Percentiles rank a stretch among this genome's conserved stretches.
Conservation (phyloP, 2,113 vertebrate species). For the Petrocephalus zakoni region DNA sequence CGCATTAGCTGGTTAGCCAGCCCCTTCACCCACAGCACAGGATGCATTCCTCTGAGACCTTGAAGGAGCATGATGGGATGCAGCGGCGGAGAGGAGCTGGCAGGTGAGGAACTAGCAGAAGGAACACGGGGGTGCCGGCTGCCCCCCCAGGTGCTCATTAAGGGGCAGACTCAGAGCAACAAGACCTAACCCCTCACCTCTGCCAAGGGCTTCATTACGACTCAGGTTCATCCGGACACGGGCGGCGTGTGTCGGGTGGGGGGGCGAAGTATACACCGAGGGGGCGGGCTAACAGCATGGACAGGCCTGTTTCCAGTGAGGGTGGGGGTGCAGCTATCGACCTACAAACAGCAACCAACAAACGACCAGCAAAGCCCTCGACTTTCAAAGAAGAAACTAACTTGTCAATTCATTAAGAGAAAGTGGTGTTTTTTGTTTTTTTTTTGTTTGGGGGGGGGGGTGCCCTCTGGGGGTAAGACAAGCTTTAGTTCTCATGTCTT, state of each 20-base stretch:
- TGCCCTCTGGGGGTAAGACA: background rate
- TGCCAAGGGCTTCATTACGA: background rate
- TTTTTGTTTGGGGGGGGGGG: background rate
- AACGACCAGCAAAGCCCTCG: background rate
- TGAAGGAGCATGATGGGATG: background rate
- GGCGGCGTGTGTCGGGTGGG: background rate
- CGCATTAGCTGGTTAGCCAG: background rate
- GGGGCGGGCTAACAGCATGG: background rate
- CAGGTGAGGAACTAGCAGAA: background rate
- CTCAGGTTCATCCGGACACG: background rate
- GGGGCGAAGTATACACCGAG: background rate
- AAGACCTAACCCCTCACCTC: background rate
- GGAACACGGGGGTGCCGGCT: background rate
- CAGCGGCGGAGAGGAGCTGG: background rate
- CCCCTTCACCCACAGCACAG: too few relatives aligned
- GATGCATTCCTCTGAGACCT: background rate
- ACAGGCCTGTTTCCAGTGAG: background rate
- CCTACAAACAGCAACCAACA: background rate
- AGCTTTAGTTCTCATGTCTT: constrained; percentile 1
- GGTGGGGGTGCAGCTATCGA: background rate
- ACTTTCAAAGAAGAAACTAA: background rate
- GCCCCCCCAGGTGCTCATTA: background rate
- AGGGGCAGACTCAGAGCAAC: background rate
- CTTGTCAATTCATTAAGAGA: background rate
- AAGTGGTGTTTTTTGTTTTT: background rate